phyloP scores from a whole-genome alignment of 1,140 invertebrate genomes.

The Venturia canescens region DNA sequence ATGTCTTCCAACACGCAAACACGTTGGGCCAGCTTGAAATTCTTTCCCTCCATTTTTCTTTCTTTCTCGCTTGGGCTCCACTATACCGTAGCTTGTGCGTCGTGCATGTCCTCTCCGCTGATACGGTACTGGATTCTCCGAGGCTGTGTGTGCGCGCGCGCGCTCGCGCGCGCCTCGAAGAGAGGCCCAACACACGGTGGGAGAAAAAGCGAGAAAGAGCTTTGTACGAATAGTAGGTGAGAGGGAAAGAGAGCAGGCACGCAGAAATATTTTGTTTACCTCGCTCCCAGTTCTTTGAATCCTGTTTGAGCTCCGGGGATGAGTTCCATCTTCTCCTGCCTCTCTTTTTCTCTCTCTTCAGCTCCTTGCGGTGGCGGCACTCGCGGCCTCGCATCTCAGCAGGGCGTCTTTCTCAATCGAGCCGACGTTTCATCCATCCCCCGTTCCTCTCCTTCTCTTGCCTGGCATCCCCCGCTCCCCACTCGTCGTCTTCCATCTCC shows the following conservation, averaged over 20 bases:
- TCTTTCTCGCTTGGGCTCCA: not conserved
- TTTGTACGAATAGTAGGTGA: conserved; percentile 31
- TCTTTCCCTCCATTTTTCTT: not conserved
- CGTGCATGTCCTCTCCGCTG: conserved; percentile 1
- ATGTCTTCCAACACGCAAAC: conserved; percentile 10
- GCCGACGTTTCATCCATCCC: conserved; percentile 51
- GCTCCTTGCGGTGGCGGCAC: conserved; percentile 46
- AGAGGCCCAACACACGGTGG: not conserved
- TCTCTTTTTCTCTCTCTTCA: conserved; percentile 37
- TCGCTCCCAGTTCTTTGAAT: conserved; percentile 75
- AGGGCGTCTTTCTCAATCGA: conserved; percentile 66
- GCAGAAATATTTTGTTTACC: conserved; percentile 75
- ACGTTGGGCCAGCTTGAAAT: conserved; percentile 30
- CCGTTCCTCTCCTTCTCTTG: not conserved
- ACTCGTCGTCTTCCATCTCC: conserved; percentile 5
- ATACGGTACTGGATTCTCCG: conserved; percentile 20
- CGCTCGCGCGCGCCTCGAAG: not conserved
- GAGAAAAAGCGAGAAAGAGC: no score
- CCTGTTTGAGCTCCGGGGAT: conserved; percentile 52
- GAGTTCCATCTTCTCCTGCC: conserved; percentile 43
- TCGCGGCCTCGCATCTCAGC: conserved; percentile 59
- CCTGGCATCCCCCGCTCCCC: not conserved
- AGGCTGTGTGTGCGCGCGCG: not conserved
- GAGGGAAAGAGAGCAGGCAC: conserved; percentile 43
- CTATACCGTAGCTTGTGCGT: conserved; percentile 3